A percentile compares a stretch with the other conserved stretches of the same genome.
These are phyloP conservation scores for Dermochelys coriacea DNA, from an alignment of 2,797 vertebrate species.

Conservation along the genomic window DNA sequence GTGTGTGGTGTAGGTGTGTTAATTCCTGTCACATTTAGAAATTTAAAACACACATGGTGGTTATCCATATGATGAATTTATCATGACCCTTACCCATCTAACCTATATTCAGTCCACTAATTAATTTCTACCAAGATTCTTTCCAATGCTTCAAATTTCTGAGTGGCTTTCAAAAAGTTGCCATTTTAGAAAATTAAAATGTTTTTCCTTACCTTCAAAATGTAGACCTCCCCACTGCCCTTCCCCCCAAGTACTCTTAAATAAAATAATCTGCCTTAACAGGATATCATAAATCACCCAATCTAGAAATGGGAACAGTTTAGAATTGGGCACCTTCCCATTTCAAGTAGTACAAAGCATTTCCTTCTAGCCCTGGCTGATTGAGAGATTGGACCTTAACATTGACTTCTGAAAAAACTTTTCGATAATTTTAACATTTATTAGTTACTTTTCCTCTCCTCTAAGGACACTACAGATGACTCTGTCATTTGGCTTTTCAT, in stretches of 20 bases:
- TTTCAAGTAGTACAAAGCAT: neutral
- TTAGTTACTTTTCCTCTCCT: neutral
- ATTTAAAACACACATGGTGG: too few species aligned
- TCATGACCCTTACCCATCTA: neutral
- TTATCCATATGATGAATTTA: neutral
- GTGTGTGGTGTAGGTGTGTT: neutral
- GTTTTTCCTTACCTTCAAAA: neutral
- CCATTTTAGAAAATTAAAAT: neutral
- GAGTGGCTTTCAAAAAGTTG: neutral
- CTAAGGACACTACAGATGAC: neutral
- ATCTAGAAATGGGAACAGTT: neutral
- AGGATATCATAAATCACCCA: neutral
- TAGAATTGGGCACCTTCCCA: neutral
- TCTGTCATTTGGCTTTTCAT: neutral
- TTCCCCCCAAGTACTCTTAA: neutral
- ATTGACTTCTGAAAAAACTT: neutral
- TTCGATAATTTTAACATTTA: neutral
- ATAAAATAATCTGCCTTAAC: neutral
- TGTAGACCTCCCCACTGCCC: neutral
- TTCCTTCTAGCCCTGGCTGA: neutral
- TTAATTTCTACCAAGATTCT: neutral
- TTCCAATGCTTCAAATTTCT: neutral
- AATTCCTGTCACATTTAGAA: neutral
- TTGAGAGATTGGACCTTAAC: neutral
- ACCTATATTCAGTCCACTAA: neutral